These are phyloP conservation scores for Athalia rosae DNA, from an alignment of 2,888 invertebrate genomes.

Conservation along the genomic window DNA sequence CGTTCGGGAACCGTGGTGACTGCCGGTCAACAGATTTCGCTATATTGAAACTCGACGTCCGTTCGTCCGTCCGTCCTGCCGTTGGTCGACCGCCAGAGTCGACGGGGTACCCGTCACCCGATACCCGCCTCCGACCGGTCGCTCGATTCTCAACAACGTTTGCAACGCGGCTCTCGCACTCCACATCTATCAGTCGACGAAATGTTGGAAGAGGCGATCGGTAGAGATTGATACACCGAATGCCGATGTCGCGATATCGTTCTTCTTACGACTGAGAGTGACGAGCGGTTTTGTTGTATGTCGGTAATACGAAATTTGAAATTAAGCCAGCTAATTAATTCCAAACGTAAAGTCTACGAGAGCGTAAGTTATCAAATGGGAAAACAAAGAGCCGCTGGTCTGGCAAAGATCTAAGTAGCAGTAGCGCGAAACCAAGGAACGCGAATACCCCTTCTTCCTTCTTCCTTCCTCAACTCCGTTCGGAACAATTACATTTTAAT, in stretches of 20 bases:
- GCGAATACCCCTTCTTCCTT: constrained; percentile 48
- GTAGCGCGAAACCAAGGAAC: constrained; percentile 46
- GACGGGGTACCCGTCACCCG: background rate
- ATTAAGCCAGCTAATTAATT: constrained; percentile 43
- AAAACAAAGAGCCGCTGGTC: constrained; percentile 66
- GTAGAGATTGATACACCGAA: too few relatives aligned
- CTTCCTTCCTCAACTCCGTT: constrained; percentile 64
- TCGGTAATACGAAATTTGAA: constrained; percentile 19
- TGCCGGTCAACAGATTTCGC: constrained; percentile 57
- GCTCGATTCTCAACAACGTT: background rate
- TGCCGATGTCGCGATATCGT: too few relatives aligned
- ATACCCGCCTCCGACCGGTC: background rate
- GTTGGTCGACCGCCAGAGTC: constrained; percentile 40
- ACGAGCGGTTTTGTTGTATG: background rate
- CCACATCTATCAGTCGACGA: too few relatives aligned
- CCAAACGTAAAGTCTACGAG: constrained; percentile 40
- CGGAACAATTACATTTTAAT: constrained; percentile 74
- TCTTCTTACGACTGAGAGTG: too few relatives aligned
- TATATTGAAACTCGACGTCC: constrained; percentile 59
- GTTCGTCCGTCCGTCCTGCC: too few relatives aligned
- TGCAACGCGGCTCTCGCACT: too few relatives aligned
- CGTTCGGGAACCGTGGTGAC: constrained; percentile 39
- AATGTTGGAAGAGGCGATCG: too few relatives aligned
- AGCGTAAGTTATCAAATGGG: constrained; percentile 61
- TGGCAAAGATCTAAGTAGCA: constrained; percentile 61